These are phyloP conservation scores for Malurus cyaneus DNA, from an alignment of 2,113 vertebrate genomes.

Conservation along the genomic window DNA sequence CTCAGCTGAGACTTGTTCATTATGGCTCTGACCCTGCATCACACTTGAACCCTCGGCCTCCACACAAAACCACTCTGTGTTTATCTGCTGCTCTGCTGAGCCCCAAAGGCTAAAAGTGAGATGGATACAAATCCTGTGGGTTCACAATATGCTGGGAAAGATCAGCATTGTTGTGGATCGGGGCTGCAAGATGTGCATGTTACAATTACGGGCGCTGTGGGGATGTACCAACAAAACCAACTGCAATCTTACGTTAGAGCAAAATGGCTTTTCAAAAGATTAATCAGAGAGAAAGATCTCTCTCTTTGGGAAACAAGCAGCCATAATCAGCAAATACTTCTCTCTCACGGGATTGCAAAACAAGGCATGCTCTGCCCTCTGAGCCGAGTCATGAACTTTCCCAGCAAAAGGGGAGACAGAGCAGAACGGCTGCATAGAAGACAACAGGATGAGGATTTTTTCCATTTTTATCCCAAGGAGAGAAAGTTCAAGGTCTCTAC, in stretches of 20 bases:
- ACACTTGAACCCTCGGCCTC: neutral
- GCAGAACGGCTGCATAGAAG: neutral
- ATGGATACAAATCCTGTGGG: neutral
- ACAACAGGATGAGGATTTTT: neutral
- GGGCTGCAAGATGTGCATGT: neutral
- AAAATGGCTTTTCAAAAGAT: neutral
- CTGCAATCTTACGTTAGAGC: neutral
- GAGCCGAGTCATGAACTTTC: neutral
- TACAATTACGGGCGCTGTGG: accelerated
- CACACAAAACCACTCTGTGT: neutral
- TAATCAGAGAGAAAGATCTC: neutral
- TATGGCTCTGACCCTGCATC: neutral
- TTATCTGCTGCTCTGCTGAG: neutral
- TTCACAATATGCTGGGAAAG: neutral
- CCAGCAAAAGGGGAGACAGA: neutral
- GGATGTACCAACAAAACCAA: neutral
- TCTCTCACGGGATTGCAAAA: constrained; percentile 4
- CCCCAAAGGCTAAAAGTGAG: neutral
- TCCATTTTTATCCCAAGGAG: neutral
- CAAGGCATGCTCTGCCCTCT: constrained; percentile 10
- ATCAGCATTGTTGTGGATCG: neutral
- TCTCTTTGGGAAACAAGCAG: constrained; percentile 1
- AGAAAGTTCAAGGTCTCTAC: neutral
- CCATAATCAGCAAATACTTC: constrained; percentile 44
- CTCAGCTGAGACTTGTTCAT: neutral